Percentiles rank a stretch among this genome's conserved stretches.
Evolutionary conservation across 2,888 invertebrate genomes (phyloP).

Genomic region (Drosophila paracracens): DNA sequence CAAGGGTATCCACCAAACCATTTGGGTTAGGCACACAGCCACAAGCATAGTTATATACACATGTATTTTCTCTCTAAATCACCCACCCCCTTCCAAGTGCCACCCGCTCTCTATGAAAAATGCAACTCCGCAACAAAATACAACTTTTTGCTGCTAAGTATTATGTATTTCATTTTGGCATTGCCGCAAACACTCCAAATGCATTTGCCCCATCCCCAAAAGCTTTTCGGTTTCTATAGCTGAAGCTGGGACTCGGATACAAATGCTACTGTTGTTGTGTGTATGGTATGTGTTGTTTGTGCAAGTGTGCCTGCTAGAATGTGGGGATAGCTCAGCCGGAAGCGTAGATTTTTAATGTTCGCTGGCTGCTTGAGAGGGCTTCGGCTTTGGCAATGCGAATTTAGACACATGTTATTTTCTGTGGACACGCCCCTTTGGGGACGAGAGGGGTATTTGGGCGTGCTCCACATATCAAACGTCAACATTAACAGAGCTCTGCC

Average conservation of each 20-base stretch:
- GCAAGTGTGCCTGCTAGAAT: not conserved
- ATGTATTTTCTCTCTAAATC: not conserved
- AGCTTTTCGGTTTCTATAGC: conserved; percentile 21
- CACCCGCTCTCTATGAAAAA: conserved; percentile 24
- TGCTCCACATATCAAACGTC: conserved; percentile 65
- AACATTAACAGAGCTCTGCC: conserved; percentile 41
- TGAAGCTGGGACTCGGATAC: conserved; percentile 31
- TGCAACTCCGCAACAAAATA: conserved; percentile 78
- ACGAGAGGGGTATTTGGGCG: conserved; percentile 13
- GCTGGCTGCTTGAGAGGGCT: conserved; percentile 27
- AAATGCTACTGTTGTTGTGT: conserved; percentile 11
- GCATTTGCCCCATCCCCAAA: conserved; percentile 71
- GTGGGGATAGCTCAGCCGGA: conserved; percentile 51
- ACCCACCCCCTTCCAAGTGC: not conserved
- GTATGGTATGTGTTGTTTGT: not conserved
- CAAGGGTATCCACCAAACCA: conserved; percentile 10
- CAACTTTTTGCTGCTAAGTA: conserved; percentile 70
- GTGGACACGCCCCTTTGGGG: conserved; percentile 11
- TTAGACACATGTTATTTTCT: conserved; percentile 74
- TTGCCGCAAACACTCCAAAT: conserved; percentile 79
- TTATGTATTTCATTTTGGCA: conserved; percentile 79
- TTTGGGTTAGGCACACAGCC: conserved; percentile 10
- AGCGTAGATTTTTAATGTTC: conserved; percentile 77
- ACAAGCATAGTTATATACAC: conserved; percentile 19
- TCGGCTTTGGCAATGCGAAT: conserved; percentile 45